Evolutionary conservation across 1,140 invertebrate genomes (phyloP).

Genomic region (Asbolus verrucosus): DNA sequence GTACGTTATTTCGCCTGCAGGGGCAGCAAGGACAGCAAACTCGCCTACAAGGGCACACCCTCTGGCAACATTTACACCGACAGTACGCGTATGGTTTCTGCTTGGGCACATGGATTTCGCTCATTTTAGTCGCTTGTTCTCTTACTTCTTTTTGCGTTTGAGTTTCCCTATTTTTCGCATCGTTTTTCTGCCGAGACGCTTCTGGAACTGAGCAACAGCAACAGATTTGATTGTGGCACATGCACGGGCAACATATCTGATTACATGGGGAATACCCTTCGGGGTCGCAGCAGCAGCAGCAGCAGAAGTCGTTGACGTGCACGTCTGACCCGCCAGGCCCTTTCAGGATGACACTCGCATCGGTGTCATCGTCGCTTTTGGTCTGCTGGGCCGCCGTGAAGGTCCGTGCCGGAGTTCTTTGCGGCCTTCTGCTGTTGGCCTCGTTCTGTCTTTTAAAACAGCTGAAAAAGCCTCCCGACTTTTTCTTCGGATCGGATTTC

Average conservation of each 20-base stretch:
- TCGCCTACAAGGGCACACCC: neutral
- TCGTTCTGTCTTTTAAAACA: constrained; percentile 10
- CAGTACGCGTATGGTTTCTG: neutral
- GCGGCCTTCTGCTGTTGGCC: neutral
- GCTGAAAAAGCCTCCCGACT: neutral
- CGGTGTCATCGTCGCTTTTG: too few species aligned
- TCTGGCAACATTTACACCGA: neutral
- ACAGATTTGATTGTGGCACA: neutral
- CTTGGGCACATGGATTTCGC: constrained; percentile 4
- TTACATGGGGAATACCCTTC: neutral
- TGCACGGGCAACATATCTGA: constrained; percentile 5
- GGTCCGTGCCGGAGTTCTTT: too few species aligned
- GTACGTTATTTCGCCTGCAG: too few species aligned
- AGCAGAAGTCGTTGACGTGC: neutral
- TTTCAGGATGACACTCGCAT: too few species aligned
- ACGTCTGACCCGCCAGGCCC: neutral
- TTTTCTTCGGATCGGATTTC: neutral
- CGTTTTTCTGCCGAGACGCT: neutral
- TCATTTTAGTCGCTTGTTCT: constrained; percentile 10
- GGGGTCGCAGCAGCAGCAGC: neutral
- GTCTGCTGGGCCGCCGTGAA: too few species aligned
- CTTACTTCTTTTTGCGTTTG: constrained; percentile 13
- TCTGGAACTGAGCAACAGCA: neutral
- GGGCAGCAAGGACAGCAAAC: constrained; percentile 24
- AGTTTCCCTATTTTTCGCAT: neutral